phyloP scores from a whole-genome alignment of 2,797 vertebrate species.

The Myotis myotis region DNA sequence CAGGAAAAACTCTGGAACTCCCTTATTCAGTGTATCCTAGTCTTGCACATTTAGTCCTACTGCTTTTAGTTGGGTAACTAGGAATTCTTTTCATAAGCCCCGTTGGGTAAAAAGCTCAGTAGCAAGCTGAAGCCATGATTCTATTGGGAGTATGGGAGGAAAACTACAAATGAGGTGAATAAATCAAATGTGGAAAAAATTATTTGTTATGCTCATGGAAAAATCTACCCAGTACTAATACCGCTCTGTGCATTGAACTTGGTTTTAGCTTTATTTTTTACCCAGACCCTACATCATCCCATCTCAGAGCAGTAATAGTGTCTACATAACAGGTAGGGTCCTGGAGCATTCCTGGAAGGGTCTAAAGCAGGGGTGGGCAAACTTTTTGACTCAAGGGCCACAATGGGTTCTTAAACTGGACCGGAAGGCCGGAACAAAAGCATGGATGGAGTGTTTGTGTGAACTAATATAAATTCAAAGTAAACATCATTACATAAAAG shows the following conservation, averaged over 20 bases:
- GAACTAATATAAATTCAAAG: no score
- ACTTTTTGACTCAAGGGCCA: no score
- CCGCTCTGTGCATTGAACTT: slow-evolving; percentile 25
- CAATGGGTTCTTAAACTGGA: no score
- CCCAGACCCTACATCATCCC: not conserved
- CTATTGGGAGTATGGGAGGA: not conserved
- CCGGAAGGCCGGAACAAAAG: no score
- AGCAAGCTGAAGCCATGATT: not conserved
- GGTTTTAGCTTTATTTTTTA: slow-evolving; percentile 3
- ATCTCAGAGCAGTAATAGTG: not conserved
- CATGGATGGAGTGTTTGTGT: no score
- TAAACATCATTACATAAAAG: no score
- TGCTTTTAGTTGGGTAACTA: not conserved
- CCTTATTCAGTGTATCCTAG: not conserved
- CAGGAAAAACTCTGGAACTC: slow-evolving; percentile 46
- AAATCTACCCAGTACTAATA: not conserved
- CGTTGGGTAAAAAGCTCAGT: not conserved
- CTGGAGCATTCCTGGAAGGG: slow-evolving; percentile 42
- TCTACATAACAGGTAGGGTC: not conserved
- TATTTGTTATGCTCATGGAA: not conserved
- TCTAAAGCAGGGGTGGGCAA: not conserved
- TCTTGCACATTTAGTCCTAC: slow-evolving; percentile 2
- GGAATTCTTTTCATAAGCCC: slow-evolving; percentile 14
- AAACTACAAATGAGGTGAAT: slow-evolving; percentile 6
- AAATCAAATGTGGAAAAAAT: slow-evolving; percentile 5